Percentiles rank a stretch among this genome's conserved stretches.
These are phyloP conservation scores for Typhlichthys subterraneus DNA, from an alignment of 2,797 vertebrate genomes.

Conservation along the genomic window DNA sequence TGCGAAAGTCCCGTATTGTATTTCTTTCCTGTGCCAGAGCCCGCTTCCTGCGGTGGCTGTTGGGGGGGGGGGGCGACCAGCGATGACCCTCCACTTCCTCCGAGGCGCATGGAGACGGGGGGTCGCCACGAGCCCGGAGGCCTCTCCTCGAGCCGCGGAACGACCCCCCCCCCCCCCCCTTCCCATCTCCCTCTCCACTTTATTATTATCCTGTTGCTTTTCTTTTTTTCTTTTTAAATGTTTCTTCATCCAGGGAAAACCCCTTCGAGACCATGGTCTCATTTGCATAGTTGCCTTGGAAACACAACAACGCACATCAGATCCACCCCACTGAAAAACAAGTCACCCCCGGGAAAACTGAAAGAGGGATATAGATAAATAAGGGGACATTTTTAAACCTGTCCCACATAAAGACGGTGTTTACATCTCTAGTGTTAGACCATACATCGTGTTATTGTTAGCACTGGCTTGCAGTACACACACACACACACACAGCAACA, in stretches of 20 bases:
- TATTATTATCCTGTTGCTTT: conserved; percentile 19
- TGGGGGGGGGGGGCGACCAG: conserved; percentile 66
- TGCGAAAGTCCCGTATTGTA: conserved; percentile 84
- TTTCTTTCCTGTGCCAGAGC: conserved; percentile 92
- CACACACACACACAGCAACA: background rate
- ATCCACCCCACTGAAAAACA: too few relatives aligned
- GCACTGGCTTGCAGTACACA: background rate
- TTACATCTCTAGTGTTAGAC: too few relatives aligned
- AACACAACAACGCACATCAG: too few relatives aligned
- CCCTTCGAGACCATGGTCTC: too few relatives aligned
- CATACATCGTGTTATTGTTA: too few relatives aligned
- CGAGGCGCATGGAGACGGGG: conserved; percentile 79
- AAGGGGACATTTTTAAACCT: too few relatives aligned
- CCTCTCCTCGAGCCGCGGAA: conserved; percentile 68
- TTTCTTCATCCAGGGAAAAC: too few relatives aligned
- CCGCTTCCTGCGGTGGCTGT: conserved; percentile 84
- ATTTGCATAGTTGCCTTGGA: too few relatives aligned
- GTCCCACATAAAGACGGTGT: too few relatives aligned
- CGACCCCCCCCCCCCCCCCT: conserved; percentile 18
- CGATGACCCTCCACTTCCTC: conserved; percentile 89
- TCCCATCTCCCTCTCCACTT: background rate
- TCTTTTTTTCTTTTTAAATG: too few relatives aligned
- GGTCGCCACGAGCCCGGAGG: conserved; percentile 84
- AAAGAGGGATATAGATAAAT: too few relatives aligned
- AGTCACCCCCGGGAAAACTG: too few relatives aligned